Conservation (phyloP, 2,113 vertebrate species). For the Holacanthus passer region DNA sequence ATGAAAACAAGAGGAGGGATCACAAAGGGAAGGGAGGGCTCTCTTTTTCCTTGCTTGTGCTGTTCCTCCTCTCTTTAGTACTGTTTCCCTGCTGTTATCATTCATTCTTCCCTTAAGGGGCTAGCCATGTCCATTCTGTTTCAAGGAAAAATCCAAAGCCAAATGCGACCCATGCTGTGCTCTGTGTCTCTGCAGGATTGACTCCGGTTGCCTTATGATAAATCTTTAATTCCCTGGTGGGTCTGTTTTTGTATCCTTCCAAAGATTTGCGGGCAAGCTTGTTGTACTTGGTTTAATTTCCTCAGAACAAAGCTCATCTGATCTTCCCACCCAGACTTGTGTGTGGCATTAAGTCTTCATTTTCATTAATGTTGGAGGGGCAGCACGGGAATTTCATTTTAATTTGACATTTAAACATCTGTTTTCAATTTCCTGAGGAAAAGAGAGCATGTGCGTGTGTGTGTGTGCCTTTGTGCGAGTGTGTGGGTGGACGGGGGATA, state of each 20-base stretch:
- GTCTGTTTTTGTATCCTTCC: conserved; percentile 69
- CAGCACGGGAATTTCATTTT: conserved; percentile 84
- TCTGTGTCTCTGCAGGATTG: conserved; percentile 58
- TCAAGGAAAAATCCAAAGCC: conserved; percentile 55
- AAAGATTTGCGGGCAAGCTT: conserved; percentile 73
- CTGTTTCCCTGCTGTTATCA: conserved; percentile 23
- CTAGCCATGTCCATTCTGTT: conserved; percentile 41
- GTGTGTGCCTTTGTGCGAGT: conserved; percentile 18
- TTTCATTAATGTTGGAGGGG: conserved; percentile 85
- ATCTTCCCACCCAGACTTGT: conserved; percentile 77
- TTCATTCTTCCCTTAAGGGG: conserved; percentile 23
- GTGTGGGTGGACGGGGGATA: conserved; percentile 32
- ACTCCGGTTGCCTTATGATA: conserved; percentile 73
- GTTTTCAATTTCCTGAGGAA: conserved; percentile 83
- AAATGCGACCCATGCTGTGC: conserved; percentile 64
- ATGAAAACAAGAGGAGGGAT: conserved; percentile 1
- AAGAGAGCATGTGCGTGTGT: conserved; percentile 24
- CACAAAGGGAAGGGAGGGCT: neutral
- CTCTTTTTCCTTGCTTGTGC: neutral
- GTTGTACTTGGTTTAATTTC: conserved; percentile 86
- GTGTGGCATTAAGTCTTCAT: conserved; percentile 82
- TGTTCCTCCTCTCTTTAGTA: conserved; percentile 1
- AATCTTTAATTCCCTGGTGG: conserved; percentile 78
- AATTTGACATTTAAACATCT: conserved; percentile 88
- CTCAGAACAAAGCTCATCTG: conserved; percentile 84